Base-by-base conservation (phyloP, 1,140 invertebrate species). In the Heliconius eleuchia region DNA sequence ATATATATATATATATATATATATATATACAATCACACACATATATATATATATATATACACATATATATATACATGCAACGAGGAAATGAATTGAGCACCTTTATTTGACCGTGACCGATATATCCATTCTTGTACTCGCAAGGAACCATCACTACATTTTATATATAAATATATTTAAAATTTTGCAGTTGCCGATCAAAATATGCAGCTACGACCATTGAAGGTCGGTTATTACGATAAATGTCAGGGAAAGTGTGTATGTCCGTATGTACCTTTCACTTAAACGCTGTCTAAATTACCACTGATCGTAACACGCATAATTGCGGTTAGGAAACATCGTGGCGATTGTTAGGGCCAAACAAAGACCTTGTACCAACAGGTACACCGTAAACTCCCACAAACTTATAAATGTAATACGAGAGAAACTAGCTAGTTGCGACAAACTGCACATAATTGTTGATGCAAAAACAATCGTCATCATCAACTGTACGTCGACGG, bases 391-490 rank as follows among this genome's bases (percentile, higher is more conserved):
- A 57, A 76, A 83, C 87, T 91, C 88, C 86, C 89, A 92, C 89
- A 91, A 89, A 91, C 90, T 89, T 82, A 83, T 90, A 91, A 92
- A 91, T 91, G 89, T 87, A 87, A 82, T 87, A 79, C 80, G 86
- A 87, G 90, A 91, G 91, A 93, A 92, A 93, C 88, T 88, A 86
- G 82, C 76, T 78, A 70, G 80, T 71, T 74, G 72, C 85, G 87
- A 88, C 88, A 87, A 89, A 91, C 88, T 87, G 88, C 88, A 89
- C 79, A 89, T 93, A 93, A 94, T 92, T 90, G 88, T 83, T 89
- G 85, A 92, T 92, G 91, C 89, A 92, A 92, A 94, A 93, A 93
- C 87, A 87, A 83, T 83, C 82, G 83, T 87, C 91, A 90, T 90
- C 89, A 89, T 87, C 86, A 88, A 85, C 13, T 30, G 11, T 66